A percentile compares a stretch with the other conserved stretches of the same genome.
Conservation (phyloP, 2,797 vertebrate genomes). For the Betta splendens region DNA sequence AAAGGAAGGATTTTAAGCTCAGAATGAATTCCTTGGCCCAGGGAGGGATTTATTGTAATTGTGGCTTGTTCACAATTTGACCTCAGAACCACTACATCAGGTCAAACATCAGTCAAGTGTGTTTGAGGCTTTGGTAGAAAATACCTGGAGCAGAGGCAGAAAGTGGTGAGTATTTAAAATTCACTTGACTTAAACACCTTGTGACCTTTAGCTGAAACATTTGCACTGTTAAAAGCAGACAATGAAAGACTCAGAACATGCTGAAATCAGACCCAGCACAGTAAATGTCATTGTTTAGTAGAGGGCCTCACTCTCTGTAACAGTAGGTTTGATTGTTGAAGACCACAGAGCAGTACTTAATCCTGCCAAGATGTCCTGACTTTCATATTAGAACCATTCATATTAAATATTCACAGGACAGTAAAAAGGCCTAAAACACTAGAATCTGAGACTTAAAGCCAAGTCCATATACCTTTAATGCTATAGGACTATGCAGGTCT, state of each 20-base stretch:
- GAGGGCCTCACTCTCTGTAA: neutral
- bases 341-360: neutral
- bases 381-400: no score
- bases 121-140: neutral
- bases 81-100: constrained; percentile 5
- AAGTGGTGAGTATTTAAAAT: neutral
- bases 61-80: constrained; percentile 17
- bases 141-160: neutral
- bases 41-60: constrained; percentile 15
- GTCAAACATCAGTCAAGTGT: neutral
- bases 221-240: neutral
- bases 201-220: neutral
- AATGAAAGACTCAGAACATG: neutral
- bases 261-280: neutral
- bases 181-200: neutral
- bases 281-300: neutral
- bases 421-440: no score
- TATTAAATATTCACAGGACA: no score
- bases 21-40: constrained; percentile 1
- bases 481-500: no score
- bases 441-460: no score
- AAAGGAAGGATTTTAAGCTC: constrained; percentile 1
- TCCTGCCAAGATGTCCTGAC: neutral
- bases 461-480: no score
- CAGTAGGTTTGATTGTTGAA: neutral